Evolutionary conservation across 2,113 vertebrate species (phyloP), one percentile per base, ranked within the genome.

Genomic region (Bambusicola thoracicus): DNA sequence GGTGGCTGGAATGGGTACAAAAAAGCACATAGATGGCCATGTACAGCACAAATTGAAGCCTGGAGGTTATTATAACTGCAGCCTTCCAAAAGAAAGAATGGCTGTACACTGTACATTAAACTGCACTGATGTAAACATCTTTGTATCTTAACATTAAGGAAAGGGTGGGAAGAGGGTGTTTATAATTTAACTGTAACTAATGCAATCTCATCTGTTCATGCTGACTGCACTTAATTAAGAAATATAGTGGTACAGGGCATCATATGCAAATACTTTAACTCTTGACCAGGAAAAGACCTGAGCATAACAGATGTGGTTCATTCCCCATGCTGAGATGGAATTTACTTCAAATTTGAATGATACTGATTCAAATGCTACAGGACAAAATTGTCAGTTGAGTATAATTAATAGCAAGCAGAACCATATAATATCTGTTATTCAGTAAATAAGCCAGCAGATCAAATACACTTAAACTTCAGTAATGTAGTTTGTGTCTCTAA

Each of bases 1-100:
- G 89, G 82, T 97, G 89, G 85, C 78, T 94, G 94, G 95, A 92
- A 94, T 56, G n/a, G 76, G 85, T 94, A 95, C 94, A 96, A 94
- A 53, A 84, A 90, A 3, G 4, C 82, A 91, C 76, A 65, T 46
- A 74, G 76, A 92, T 80, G 76, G 61, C 61, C 69, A 63, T 70
- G 85, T 65, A 92, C 0, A 0, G 92, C 91, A 94, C 85, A 91
- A 56, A 90, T 68, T 90, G 72, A 44, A 81, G 61, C 73, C 89
- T 90, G 85, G 73, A 92, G 76, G 53, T 81, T 46, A 92, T 94
- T 97, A 92, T 68, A 93, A 66, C 46, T 48, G 41, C 40, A 90
- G 78, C 46, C 16, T 89, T 91, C 48, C 65, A 78, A 83, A 81
- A 75, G 73, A 92, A 88, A 70, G 75, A 69, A 85, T 41, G 46